phyloP scores from a whole-genome alignment of 1,140 invertebrate species.

The Bemisia tabaci region DNA sequence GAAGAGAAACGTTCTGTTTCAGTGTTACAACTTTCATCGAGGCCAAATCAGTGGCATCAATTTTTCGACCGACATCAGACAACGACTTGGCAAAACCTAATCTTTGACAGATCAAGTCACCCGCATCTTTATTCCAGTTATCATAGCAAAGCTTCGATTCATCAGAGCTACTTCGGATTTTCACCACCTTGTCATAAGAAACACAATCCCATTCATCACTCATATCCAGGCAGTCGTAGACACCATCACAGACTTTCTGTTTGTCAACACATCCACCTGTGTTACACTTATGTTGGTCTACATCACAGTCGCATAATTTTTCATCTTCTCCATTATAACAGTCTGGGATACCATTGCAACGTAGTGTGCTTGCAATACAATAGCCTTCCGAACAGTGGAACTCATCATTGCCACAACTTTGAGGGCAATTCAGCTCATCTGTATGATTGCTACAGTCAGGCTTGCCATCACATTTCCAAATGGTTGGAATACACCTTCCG shows the following conservation, averaged over 20 bases:
- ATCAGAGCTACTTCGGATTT: conserved; percentile 5
- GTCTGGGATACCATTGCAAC: conserved; percentile 46
- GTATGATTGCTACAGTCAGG: conserved; percentile 47
- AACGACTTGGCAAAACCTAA: conserved; percentile 37
- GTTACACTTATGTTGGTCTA: conserved; percentile 41
- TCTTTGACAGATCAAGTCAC: conserved; percentile 37
- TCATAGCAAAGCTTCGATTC: conserved; percentile 35
- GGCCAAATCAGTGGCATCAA: conserved; percentile 2
- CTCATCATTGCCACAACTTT: conserved; percentile 38
- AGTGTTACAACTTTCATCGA: conserved; percentile 29
- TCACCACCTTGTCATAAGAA: conserved; percentile 2
- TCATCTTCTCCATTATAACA: conserved; percentile 52
- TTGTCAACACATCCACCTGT: conserved; percentile 41
- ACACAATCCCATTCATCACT: conserved; percentile 44
- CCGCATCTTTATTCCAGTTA: conserved; percentile 38
- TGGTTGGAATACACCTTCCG: conserved; percentile 39
- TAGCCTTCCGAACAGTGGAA: conserved; percentile 40
- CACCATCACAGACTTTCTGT: conserved; percentile 41
- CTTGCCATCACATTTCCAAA: conserved; percentile 49
- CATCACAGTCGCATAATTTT: conserved; percentile 34
- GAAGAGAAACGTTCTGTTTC: conserved; percentile 27
- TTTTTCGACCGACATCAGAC: conserved; percentile 12
- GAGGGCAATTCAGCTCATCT: conserved; percentile 45
- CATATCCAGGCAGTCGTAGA: conserved; percentile 43
- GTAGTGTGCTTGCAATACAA: conserved; percentile 40